A percentile compares a stretch with the other conserved stretches of the same genome.
Evolutionary conservation across 1,140 invertebrate genomes (phyloP).

Genomic region (Drosophila melanica): DNA sequence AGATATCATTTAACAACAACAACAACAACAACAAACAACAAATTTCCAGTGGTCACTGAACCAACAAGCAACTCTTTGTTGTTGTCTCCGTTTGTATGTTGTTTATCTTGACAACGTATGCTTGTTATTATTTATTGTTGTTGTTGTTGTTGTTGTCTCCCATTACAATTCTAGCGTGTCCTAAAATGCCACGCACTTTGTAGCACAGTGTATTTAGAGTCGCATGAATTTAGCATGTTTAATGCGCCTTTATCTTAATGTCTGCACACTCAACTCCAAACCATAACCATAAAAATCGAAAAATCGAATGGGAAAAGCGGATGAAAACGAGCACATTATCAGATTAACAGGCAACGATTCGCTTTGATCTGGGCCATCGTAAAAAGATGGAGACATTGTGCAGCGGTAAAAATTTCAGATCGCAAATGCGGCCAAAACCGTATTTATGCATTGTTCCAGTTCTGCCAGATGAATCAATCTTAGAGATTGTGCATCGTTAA

Average conservation of each 20-base stretch:
- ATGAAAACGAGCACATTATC: slow-evolving; percentile 33
- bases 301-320: slow-evolving; percentile 4
- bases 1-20: slow-evolving; percentile 17
- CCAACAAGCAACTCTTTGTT: slow-evolving; percentile 48
- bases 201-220: slow-evolving; percentile 7
- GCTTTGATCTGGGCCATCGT: slow-evolving; percentile 39
- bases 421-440: slow-evolving; percentile 24
- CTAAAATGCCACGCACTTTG: slow-evolving; percentile 18
- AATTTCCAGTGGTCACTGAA: slow-evolving; percentile 66
- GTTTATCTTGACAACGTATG: slow-evolving; percentile 57
- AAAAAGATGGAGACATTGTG: slow-evolving; percentile 37
- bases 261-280: background rate
- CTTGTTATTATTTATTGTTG: slow-evolving; percentile 26
- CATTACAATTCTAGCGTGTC: slow-evolving; percentile 66
- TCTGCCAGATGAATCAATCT: background rate
- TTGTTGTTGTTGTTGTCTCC: slow-evolving; percentile 22
- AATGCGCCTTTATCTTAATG: slow-evolving; percentile 17
- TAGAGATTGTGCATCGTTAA: background rate
- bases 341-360: slow-evolving; percentile 29
- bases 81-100: slow-evolving; percentile 32
- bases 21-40: slow-evolving; percentile 29
- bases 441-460: slow-evolving; percentile 1
- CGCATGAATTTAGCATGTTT: slow-evolving; percentile 22
- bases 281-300: slow-evolving; percentile 9
- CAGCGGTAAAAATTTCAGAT: background rate